A percentile compares a stretch with the other conserved stretches of the same genome.
phyloP scores from a whole-genome alignment of 2,888 invertebrate genomes.

The Palloptera scutellata region DNA sequence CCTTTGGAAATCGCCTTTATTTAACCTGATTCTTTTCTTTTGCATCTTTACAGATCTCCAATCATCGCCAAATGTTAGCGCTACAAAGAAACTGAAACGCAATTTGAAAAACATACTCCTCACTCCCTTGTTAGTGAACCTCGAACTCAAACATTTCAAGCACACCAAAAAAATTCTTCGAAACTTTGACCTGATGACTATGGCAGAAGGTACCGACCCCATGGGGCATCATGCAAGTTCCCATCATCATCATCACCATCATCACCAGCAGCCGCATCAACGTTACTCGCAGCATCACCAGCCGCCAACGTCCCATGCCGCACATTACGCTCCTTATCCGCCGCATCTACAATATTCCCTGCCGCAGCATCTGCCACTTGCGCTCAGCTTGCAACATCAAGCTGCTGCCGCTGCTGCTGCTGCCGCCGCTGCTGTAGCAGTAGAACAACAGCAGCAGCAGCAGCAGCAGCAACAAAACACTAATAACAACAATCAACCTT shows the following conservation, averaged over 20 bases:
- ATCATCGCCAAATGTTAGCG: conserved; percentile 25
- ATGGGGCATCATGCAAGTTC: conserved; percentile 66
- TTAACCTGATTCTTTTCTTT: neutral
- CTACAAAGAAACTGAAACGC: neutral
- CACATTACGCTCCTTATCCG: conserved; percentile 51
- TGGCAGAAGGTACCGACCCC: conserved; percentile 75
- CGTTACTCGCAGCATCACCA: conserved; percentile 42
- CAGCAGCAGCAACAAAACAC: conserved; percentile 46
- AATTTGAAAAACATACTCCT: conserved; percentile 11
- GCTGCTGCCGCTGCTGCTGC: conserved; percentile 53
- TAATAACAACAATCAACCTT: conserved; percentile 70
- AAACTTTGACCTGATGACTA: conserved; percentile 72
- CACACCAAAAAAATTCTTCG: conserved; percentile 37
- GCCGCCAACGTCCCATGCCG: conserved; percentile 38
- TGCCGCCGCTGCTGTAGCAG: conserved; percentile 57
- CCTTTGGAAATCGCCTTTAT: conserved; percentile 1
- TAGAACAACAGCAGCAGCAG: conserved; percentile 38
- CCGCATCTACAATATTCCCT: conserved; percentile 50
- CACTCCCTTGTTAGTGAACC: conserved; percentile 33
- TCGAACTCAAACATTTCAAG: conserved; percentile 34
- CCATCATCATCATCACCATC: conserved; percentile 59
- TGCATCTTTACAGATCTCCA: conserved; percentile 41
- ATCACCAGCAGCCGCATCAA: conserved; percentile 48
- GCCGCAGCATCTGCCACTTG: conserved; percentile 54
- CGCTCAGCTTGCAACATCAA: conserved; percentile 56